phyloP scores from a whole-genome alignment of 23 tunicate species.

The Pegea sp. region DNA sequence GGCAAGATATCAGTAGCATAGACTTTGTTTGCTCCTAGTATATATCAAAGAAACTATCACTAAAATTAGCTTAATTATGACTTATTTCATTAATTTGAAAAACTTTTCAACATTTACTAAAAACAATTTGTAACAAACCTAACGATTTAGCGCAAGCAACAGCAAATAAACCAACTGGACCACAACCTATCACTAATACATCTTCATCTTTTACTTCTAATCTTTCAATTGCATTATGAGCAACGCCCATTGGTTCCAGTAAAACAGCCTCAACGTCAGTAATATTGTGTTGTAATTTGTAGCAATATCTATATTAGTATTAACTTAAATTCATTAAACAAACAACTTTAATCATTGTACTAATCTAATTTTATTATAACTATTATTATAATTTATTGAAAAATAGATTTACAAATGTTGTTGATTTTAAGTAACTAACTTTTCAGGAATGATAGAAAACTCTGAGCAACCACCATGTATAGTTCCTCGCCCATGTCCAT shows the following conservation, averaged over 20 bases:
- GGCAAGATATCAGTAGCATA: slow-evolving; percentile 52
- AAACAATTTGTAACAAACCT: slow-evolving; percentile 15
- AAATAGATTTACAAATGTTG: not conserved
- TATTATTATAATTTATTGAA: too few relatives aligned
- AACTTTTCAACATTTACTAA: too few relatives aligned
- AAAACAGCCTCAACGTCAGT: slow-evolving; percentile 73
- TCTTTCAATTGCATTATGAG: slow-evolving; percentile 83
- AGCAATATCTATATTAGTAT: slow-evolving; percentile 26
- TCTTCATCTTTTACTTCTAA: slow-evolving; percentile 53
- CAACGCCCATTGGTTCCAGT: slow-evolving; percentile 98
- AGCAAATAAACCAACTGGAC: slow-evolving; percentile 88
- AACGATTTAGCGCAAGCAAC: slow-evolving; percentile 82
- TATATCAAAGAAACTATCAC: not conserved
- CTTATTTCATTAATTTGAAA: too few relatives aligned
- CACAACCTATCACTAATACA: slow-evolving; percentile 93
- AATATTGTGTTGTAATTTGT: slow-evolving; percentile 35
- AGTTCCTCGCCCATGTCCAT: slow-evolving; percentile 96
- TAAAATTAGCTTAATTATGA: too few relatives aligned
- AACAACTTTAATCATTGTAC: too few relatives aligned
- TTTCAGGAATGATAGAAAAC: slow-evolving; percentile 69
- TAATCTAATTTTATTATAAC: too few relatives aligned
- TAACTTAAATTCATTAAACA: not conserved
- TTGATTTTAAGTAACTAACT: slow-evolving; percentile 9
- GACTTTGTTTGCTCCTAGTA: slow-evolving; percentile 42
- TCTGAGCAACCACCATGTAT: slow-evolving; percentile 87